These are phyloP conservation scores for Andinoacara biseriatus DNA, from an alignment of 2,113 vertebrate species.

Conservation along the genomic window DNA sequence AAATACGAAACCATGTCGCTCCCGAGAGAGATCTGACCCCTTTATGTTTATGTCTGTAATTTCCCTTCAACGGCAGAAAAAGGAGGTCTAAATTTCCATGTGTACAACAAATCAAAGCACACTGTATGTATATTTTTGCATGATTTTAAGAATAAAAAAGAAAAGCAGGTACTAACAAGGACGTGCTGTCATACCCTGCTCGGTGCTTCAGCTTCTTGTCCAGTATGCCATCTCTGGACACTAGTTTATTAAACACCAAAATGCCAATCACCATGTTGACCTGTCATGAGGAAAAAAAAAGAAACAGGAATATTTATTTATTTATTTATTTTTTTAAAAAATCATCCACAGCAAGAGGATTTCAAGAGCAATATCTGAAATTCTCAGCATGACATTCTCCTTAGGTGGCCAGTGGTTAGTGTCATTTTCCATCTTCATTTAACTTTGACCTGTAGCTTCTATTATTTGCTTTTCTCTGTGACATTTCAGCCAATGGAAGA, in stretches of 20 bases:
- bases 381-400: conserved; percentile 7
- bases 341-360: background rate
- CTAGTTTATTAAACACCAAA: conserved; percentile 99
- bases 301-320: background rate
- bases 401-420: conserved; percentile 18
- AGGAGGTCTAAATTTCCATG: conserved; percentile 54
- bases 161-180: conserved; percentile 73
- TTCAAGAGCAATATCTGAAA: conserved; percentile 1
- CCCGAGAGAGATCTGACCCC: conserved; percentile 69
- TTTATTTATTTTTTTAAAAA: background rate
- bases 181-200: conserved; percentile 91
- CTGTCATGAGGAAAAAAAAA: conserved; percentile 76
- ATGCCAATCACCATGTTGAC: conserved; percentile 99
- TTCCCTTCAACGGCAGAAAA: conserved; percentile 40
- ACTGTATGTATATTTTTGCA: conserved; percentile 56
- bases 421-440: conserved; percentile 22
- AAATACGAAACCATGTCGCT: conserved; percentile 37
- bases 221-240: conserved; percentile 99
- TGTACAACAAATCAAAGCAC: conserved; percentile 25
- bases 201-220: conserved; percentile 99
- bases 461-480: conserved; percentile 58
- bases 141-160: conserved; percentile 30
- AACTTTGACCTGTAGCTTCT: conserved; percentile 61
- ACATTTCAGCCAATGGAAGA: conserved; percentile 67
- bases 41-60: conserved; percentile 67